Percentiles rank a stretch among this genome's conserved stretches.
phyloP scores from a whole-genome alignment of 2,888 invertebrate genomes.

The Thereva unica region DNA sequence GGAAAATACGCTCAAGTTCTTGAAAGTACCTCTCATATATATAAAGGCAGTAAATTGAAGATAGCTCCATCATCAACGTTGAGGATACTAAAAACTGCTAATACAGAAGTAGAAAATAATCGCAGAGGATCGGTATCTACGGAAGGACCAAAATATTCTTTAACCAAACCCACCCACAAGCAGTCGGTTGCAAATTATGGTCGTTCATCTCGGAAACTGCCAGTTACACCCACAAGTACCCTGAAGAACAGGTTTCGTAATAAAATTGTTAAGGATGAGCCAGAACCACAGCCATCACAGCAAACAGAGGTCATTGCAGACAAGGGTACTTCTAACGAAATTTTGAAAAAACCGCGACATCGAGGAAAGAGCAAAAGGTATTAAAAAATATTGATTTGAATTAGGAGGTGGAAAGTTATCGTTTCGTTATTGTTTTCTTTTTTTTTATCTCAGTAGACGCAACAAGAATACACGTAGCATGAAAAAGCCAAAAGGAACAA shows the following conservation, averaged over 20 bases:
- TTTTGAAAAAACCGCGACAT: slow-evolving; percentile 37
- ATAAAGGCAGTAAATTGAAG: slow-evolving; percentile 64
- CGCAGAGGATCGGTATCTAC: not conserved
- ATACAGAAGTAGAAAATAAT: slow-evolving; percentile 57
- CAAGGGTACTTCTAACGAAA: slow-evolving; percentile 6
- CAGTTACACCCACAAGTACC: slow-evolving; percentile 58
- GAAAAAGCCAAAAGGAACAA: slow-evolving; percentile 46
- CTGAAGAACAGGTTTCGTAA: slow-evolving; percentile 65
- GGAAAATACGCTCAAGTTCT: slow-evolving; percentile 88
- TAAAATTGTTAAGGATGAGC: slow-evolving; percentile 57
- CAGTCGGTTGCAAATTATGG: slow-evolving; percentile 56
- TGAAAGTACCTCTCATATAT: slow-evolving; percentile 77
- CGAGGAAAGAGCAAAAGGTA: slow-evolving; percentile 44
- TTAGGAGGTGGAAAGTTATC: not conserved
- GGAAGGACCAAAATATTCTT: no score
- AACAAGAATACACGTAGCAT: slow-evolving; percentile 55
- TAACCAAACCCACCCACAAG: no score
- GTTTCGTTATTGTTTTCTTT: not conserved
- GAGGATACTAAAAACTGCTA: slow-evolving; percentile 77
- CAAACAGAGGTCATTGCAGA: slow-evolving; percentile 31
- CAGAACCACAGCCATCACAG: slow-evolving; percentile 43
- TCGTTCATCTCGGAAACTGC: slow-evolving; percentile 60
- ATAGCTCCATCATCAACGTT: slow-evolving; percentile 70
- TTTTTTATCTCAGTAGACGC: slow-evolving; percentile 58
- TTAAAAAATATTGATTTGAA: slow-evolving; percentile 33